These are phyloP conservation scores for Scaptomyza graminum DNA, from an alignment of 1,140 invertebrate genomes.

Conservation along the genomic window DNA sequence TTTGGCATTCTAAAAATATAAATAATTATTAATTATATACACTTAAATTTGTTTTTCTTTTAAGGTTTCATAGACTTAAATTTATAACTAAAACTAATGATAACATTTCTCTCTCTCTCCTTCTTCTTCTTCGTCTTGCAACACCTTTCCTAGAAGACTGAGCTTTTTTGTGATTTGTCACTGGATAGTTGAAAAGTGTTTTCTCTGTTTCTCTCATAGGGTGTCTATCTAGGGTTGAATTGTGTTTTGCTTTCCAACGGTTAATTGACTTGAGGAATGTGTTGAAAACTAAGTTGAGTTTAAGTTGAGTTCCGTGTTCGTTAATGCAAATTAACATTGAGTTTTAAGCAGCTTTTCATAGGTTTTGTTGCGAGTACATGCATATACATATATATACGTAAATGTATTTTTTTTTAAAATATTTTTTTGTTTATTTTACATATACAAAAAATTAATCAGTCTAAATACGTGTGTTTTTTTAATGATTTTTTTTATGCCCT, in stretches of 20 bases:
- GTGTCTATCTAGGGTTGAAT: constrained; percentile 44
- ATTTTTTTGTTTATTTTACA: constrained; percentile 48
- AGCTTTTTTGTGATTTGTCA: constrained; percentile 47
- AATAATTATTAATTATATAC: constrained; percentile 65
- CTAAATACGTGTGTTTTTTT: constrained; percentile 61
- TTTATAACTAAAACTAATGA: constrained; percentile 79
- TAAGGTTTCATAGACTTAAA: constrained; percentile 63
- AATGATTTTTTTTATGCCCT: constrained; percentile 10
- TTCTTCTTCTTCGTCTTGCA: not conserved
- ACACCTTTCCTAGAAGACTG: constrained; percentile 48
- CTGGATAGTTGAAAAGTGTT: constrained; percentile 18
- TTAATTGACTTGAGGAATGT: constrained; percentile 72
- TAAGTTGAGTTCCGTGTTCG: constrained; percentile 16
- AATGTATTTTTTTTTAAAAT: constrained; percentile 37
- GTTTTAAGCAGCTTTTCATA: constrained; percentile 30
- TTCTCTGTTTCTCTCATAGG: constrained; percentile 4
- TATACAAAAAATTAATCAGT: constrained; percentile 82
- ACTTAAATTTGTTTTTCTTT: constrained; percentile 53
- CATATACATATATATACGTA: constrained; percentile 49
- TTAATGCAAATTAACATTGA: constrained; percentile 30
- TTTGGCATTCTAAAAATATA: constrained; percentile 52
- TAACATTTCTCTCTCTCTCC: constrained; percentile 61
- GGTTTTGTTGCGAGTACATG: constrained; percentile 5
- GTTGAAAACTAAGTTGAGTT: constrained; percentile 12
- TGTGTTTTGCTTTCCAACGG: constrained; percentile 23